Base-by-base conservation (phyloP, 1,140 invertebrate species). In the Atta colombica region DNA sequence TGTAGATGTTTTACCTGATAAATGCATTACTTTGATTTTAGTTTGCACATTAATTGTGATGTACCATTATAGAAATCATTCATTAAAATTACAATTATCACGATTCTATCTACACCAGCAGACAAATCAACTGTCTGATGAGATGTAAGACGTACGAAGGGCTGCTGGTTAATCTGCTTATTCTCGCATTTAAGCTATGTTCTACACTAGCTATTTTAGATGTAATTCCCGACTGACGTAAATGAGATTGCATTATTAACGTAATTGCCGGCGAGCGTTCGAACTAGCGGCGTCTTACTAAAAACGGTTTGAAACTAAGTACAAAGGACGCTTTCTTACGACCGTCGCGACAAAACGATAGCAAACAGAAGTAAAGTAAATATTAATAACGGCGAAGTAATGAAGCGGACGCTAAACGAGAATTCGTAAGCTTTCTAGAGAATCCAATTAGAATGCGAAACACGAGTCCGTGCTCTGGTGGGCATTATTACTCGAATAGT, bases 391-490 rank as follows among this genome's bases (percentile, higher is more conserved):
- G 45, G 35, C 53, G 49, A 63, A 80, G 75, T 89, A 86, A 88
- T 72, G 81, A 85, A 61, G 75, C 69, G 71, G 53, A 74, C 77
- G 60, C 58, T 88, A 77, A 61, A 88, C 39, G 68, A 51, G 39
- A 86, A 82, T 88, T 91, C 61, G 78, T 55, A 60, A 86, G 65
- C 84, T 65, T 69, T 77, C 35, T 31, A 53, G 28, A 61, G 60
- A 77, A 86, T 84, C 77, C 87, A 91, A 90, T 90, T 90, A 90
- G 71, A 86, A 77, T 84, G 35, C 58, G 77, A 61, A 63, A 77
- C 75, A 31, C 69, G 69, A 69, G 49, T 51, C 39, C 25, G 12
- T 49, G 18, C 81, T 88, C 53, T 21, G 68, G 28, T 53, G 60
- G 68, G 86, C 60, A 39, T 89, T 78, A 87, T 81, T 81, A 71